phyloP scores from a whole-genome alignment of 2,888 invertebrate genomes.

The Tetragonisca angustula region DNA sequence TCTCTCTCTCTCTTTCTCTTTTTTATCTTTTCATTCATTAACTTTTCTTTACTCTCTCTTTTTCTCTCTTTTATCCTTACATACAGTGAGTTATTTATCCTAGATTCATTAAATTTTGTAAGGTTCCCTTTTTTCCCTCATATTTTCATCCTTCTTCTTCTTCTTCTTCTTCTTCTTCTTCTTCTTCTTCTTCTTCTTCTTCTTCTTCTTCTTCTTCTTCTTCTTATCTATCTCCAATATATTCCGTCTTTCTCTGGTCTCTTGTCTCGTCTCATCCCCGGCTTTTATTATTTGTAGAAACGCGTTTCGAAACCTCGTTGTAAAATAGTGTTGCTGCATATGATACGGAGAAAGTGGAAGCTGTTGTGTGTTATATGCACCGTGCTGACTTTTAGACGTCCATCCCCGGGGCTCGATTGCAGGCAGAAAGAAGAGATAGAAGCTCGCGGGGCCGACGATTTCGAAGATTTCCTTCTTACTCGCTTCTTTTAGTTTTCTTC shows the following conservation, averaged over 20 bases:
- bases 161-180: too few species aligned
- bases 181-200: too few species aligned
- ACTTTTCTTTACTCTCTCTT: background rate
- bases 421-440: slow-evolving; percentile 42
- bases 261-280: background rate
- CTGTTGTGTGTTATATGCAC: slow-evolving; percentile 20
- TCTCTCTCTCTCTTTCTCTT: slow-evolving; percentile 4
- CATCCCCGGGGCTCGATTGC: slow-evolving; percentile 26
- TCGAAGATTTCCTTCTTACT: slow-evolving; percentile 20
- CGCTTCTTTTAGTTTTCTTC: background rate
- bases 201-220: too few species aligned
- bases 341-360: slow-evolving; percentile 25
- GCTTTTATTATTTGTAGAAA: background rate
- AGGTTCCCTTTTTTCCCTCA: background rate
- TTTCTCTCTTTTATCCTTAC: background rate
- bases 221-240: background rate
- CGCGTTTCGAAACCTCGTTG: slow-evolving; percentile 25
- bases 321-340: slow-evolving; percentile 35
- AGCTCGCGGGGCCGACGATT: slow-evolving; percentile 27
- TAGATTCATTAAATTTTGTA: background rate
- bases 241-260: background rate
- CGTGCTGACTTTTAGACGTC: slow-evolving; percentile 40
- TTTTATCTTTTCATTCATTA: background rate
- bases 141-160: too few species aligned
- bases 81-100: slow-evolving; percentile 5